Conservation (phyloP, 2,797 vertebrate species). For the Enteromius trimaculatus region DNA sequence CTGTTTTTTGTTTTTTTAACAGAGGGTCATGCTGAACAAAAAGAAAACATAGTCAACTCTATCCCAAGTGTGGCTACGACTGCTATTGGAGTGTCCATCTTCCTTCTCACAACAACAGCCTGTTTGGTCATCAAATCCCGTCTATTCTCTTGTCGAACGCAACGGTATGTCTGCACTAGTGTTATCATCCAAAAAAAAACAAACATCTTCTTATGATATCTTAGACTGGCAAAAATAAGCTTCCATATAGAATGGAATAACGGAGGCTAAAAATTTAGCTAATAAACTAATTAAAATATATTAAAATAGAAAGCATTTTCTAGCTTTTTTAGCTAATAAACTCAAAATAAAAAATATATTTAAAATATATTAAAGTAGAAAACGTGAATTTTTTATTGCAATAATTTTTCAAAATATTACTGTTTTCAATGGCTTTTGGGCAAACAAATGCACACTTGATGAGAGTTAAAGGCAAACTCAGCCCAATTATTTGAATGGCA, state of each 20-base stretch:
- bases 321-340: not conserved
- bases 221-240: not conserved
- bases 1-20: slow-evolving; percentile 22
- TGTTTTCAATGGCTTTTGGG: not conserved
- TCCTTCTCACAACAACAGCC: slow-evolving; percentile 78
- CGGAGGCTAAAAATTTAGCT: not conserved
- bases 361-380: too few relatives aligned
- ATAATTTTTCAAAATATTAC: not conserved
- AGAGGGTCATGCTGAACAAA: slow-evolving; percentile 60
- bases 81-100: slow-evolving; percentile 78
- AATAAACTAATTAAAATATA: not conserved
- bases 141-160: slow-evolving; percentile 73
- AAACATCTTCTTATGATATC: too few relatives aligned
- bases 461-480: not conserved
- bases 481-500: not conserved
- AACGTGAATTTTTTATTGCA: not conserved
- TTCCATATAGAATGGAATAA: not conserved
- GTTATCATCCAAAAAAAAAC: not conserved
- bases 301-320: not conserved
- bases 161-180: slow-evolving; percentile 65
- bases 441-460: not conserved
- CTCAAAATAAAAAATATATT: too few relatives aligned
- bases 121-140: slow-evolving; percentile 79
- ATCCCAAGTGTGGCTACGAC: slow-evolving; percentile 77
- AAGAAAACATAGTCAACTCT: slow-evolving; percentile 49